Evolutionary conservation across 2,797 vertebrate species (phyloP).

Genomic region (Picus viridis): DNA sequence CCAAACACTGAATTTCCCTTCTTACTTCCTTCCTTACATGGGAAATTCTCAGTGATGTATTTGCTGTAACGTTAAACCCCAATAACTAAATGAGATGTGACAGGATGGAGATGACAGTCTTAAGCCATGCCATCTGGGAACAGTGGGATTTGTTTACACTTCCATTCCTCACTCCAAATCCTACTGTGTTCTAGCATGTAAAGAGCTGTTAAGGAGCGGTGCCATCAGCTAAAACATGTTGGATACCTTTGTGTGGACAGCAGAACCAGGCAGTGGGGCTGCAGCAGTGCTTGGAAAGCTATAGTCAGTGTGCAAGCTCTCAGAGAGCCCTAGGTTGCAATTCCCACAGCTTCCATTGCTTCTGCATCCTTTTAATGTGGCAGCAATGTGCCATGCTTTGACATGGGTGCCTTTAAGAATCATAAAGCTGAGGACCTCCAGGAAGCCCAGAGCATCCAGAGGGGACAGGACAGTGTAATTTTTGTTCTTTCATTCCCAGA

Average conservation of each 20-base stretch:
- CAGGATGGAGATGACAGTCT: slow-evolving; percentile 32
- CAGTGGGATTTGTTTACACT: slow-evolving; percentile 52
- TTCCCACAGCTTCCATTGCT: not conserved
- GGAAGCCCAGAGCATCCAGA: no score
- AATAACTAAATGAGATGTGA: slow-evolving; percentile 40
- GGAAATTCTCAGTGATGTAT: not conserved
- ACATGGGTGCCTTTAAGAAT: no score
- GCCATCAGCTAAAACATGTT: not conserved
- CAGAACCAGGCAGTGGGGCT: not conserved
- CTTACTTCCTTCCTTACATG: not conserved
- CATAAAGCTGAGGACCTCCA: no score
- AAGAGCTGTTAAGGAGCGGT: not conserved
- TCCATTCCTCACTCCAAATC: slow-evolving; percentile 45
- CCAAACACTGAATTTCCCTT: not conserved
- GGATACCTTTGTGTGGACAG: not conserved
- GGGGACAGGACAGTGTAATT: no score
- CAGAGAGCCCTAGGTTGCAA: not conserved
- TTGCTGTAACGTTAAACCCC: not conserved
- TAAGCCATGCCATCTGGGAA: slow-evolving; percentile 54
- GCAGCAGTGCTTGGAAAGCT: not conserved
- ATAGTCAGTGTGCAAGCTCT: not conserved
- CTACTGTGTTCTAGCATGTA: not conserved
- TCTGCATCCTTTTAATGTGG: not conserved
- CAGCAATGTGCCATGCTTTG: not conserved
- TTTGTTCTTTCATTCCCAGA: no score